These are phyloP conservation scores for Tetrao urogallus DNA, from an alignment of 2,113 vertebrate species.

Conservation along the genomic window DNA sequence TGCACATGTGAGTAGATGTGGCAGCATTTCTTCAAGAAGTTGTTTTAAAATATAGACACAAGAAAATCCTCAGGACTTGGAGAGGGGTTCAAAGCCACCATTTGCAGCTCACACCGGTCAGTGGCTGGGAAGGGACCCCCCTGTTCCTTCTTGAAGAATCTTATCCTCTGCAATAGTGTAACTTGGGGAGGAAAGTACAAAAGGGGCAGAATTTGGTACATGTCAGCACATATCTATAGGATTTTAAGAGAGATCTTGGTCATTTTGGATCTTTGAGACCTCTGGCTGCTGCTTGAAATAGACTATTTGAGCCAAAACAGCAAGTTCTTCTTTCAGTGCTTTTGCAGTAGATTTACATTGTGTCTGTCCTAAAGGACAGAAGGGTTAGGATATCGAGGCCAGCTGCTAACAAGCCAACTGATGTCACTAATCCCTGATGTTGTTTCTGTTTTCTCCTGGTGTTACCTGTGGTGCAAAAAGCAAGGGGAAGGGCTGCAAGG, in stretches of 20 bases:
- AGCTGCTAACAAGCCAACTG: not conserved
- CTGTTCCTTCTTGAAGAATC: not conserved
- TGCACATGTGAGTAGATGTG: slow-evolving; percentile 38
- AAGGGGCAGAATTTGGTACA: not conserved
- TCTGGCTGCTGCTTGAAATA: not conserved
- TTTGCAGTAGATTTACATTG: not conserved
- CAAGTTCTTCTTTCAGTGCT: not conserved
- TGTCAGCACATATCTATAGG: rapidly evolving
- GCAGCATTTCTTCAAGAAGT: slow-evolving; percentile 4
- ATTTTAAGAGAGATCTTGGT: not conserved
- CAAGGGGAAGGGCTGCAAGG: not conserved
- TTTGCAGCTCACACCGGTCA: not conserved
- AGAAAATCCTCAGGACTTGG: not conserved
- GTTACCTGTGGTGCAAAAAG: not conserved
- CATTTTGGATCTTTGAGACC: not conserved
- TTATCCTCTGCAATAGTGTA: not conserved
- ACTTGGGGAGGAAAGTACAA: not conserved
- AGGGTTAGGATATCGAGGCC: not conserved
- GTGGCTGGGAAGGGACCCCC: not conserved
- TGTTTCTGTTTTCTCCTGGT: not conserved
- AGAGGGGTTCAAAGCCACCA: not conserved
- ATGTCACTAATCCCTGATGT: not conserved
- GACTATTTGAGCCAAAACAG: not conserved
- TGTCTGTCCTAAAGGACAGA: not conserved
- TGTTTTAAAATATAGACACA: slow-evolving; percentile 1